Conservation (phyloP, 2,888 invertebrate genomes). For the Theretra japonica region DNA sequence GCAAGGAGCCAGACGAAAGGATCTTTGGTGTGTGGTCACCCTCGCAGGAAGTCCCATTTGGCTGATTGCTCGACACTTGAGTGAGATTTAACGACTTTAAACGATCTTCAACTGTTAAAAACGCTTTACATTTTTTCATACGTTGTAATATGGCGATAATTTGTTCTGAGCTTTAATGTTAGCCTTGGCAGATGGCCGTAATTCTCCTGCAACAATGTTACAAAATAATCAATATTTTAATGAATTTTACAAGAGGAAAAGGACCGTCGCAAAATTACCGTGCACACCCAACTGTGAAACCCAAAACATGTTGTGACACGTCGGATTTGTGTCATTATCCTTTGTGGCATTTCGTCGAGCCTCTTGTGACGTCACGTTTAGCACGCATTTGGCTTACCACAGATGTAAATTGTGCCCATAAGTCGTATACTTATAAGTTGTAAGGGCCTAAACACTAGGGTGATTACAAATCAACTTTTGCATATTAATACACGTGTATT, state of each 20-base stretch:
- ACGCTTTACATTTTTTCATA: background rate
- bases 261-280: background rate
- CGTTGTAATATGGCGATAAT: slow-evolving; percentile 6
- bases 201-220: background rate
- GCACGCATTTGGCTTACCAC: background rate
- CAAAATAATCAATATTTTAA: background rate
- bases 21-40: slow-evolving; percentile 69
- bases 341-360: background rate
- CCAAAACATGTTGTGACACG: slow-evolving; percentile 6
- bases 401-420: background rate
- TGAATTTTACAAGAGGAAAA: background rate
- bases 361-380: background rate
- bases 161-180: background rate
- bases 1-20: slow-evolving; percentile 57
- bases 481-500: too few relatives aligned
- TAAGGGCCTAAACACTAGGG: too few relatives aligned
- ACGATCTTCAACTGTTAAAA: slow-evolving; percentile 23
- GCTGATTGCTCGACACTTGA: slow-evolving; percentile 53
- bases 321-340: slow-evolving; percentile 1
- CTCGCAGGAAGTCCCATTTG: slow-evolving; percentile 70
- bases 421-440: too few relatives aligned
- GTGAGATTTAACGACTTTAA: slow-evolving; percentile 45
- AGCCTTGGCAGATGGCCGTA: background rate
- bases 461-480: too few relatives aligned
- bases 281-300: too few relatives aligned